Evolutionary conservation across 1,140 invertebrate species (phyloP), one percentile per base, ranked within the genome.

Genomic region (Pachyrhynchus sulphureomaculatus): DNA sequence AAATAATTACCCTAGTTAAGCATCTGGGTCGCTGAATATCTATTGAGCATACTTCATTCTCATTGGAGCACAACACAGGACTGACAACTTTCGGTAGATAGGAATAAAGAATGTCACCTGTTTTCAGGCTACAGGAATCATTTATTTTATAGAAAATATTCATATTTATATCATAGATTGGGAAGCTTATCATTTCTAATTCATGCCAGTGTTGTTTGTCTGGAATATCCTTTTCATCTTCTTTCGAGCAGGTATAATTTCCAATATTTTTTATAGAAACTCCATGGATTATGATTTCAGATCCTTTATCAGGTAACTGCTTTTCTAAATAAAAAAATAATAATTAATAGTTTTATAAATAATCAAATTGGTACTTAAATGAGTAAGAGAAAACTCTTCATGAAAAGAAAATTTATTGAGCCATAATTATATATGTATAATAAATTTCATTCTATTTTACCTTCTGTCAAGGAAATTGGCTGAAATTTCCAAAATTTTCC

Each of bases 171-270:
- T 62, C 62, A 41, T 68, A 72, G 0, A 62, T 64, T 2, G 72
- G 71, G 34, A 70, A 64, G 1, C 61, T 53, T 12, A 74, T 56
- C 2, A 74, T 36, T 21, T 68, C 62, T 13, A 74, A 12, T 49
- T 70, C 57, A 29, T 74, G 71, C 60, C 51, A 62, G 18, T 34
- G 29, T 29, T 39, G 10, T 3, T 15, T 37, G 17, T 48, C 54
- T 13, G 49, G 60, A 39, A 15, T 64, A 36, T 66, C 61, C 15
- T 49, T 58, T 1, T 44, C 64, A 2, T 32, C 33, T 45, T 61
- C 59, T 4, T 34, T 23, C 1, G 62, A 51, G 34, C 72, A 74
- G 8, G 69, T 72, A 36, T 74, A 74, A 37, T 71, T 74, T 6
- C 72, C 72, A 13, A 56, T 52, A 56, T 70, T 66, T 44, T 68